Percentiles rank a stretch among this genome's conserved stretches.
These are phyloP conservation scores for Andricus quercusramuli DNA, from an alignment of 2,888 invertebrate genomes.

Conservation along the genomic window DNA sequence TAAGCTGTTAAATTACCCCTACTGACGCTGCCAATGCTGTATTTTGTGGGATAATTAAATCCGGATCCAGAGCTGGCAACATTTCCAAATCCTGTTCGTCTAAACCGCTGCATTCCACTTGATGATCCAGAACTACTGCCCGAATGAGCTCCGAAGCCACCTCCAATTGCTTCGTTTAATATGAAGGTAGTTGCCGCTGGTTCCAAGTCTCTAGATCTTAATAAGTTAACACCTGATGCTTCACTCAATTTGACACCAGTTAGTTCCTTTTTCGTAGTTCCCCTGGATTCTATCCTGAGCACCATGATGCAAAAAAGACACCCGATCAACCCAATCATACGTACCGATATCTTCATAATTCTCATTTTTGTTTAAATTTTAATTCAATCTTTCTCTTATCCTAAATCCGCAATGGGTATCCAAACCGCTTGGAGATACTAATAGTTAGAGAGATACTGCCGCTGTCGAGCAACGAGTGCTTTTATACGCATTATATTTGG, in stretches of 20 bases:
- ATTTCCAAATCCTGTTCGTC: slow-evolving; percentile 43
- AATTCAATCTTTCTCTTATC: neutral
- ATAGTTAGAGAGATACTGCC: neutral
- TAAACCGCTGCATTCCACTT: slow-evolving; percentile 25
- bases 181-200: slow-evolving; percentile 48
- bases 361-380: neutral
- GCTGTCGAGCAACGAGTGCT: neutral
- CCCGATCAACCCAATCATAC: neutral
- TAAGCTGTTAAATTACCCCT: slow-evolving; percentile 48
- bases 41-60: slow-evolving; percentile 57
- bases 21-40: slow-evolving; percentile 49
- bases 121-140: neutral
- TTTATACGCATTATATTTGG: slow-evolving; percentile 6
- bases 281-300: neutral
- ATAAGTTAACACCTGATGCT: neutral
- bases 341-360: neutral
- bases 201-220: slow-evolving; percentile 44
- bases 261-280: neutral
- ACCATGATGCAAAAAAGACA: neutral
- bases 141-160: slow-evolving; percentile 38
- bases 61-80: slow-evolving; percentile 41
- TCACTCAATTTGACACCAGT: neutral
- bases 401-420: neutral
- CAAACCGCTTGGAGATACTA: neutral
- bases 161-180: slow-evolving; percentile 42